Evolutionary conservation across 1,140 invertebrate species (phyloP).

Genomic region (Batillaria attramentaria): DNA sequence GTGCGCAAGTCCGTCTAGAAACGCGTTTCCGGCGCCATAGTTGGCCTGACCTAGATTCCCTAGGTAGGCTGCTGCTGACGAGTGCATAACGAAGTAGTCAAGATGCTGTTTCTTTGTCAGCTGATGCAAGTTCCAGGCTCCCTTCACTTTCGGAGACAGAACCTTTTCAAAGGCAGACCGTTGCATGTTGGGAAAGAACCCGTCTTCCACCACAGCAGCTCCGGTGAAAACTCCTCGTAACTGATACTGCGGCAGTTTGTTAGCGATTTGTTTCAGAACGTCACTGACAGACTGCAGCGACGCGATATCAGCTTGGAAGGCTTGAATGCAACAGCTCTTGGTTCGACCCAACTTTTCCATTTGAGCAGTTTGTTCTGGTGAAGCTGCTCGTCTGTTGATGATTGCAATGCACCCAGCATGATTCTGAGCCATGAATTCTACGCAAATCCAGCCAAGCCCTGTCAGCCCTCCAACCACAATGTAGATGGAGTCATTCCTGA

Average conservation of each 20-base stretch:
- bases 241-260: conserved; percentile 17
- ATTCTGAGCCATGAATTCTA: conserved; percentile 44
- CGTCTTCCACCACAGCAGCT: conserved; percentile 52
- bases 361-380: conserved; percentile 27
- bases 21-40: conserved; percentile 55
- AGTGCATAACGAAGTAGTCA: conserved; percentile 58
- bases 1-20: conserved; percentile 52
- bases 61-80: conserved; percentile 47
- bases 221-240: conserved; percentile 58
- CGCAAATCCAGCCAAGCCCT: conserved; percentile 59
- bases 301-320: conserved; percentile 46
- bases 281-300: conserved; percentile 29
- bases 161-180: conserved; percentile 45
- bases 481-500: conserved; percentile 45
- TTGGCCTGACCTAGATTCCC: conserved; percentile 54
- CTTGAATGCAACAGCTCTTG: conserved; percentile 36
- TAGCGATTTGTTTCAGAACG: conserved; percentile 23
- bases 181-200: conserved; percentile 42
- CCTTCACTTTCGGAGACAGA: conserved; percentile 53
- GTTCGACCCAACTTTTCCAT: conserved; percentile 36
- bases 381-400: conserved; percentile 43
- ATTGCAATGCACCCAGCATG: conserved; percentile 50
- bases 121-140: conserved; percentile 60
- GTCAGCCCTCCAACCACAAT: conserved; percentile 60
- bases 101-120: conserved; percentile 44